Conservation (phyloP, 2,113 vertebrate genomes). For the Zosterops borbonicus region DNA sequence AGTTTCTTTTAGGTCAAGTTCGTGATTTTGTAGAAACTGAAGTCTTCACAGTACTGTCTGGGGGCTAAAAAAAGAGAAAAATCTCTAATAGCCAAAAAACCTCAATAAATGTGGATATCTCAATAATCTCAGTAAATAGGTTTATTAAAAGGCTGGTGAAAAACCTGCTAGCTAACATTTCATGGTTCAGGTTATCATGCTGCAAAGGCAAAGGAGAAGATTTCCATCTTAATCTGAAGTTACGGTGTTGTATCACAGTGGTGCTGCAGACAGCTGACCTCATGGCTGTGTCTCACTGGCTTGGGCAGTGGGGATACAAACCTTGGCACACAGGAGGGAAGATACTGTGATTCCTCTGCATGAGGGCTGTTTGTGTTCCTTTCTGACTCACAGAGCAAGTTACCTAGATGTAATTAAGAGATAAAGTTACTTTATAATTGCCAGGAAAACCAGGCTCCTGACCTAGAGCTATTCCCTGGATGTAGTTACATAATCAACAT, state of each 20-base stretch:
- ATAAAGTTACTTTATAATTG: neutral
- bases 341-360: neutral
- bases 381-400: neutral
- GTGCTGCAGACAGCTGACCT: neutral
- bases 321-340: accelerated
- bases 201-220: neutral
- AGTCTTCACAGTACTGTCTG: neutral
- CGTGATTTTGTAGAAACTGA: neutral
- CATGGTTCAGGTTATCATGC: neutral
- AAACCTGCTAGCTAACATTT: neutral
- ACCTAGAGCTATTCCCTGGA: neutral
- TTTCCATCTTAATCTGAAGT: neutral
- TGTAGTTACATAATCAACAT: neutral
- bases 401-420: neutral
- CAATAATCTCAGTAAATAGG: no score
- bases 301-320: accelerated
- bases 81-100: neutral
- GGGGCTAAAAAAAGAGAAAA: neutral
- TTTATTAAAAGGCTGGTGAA: neutral
- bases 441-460: neutral
- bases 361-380: neutral
- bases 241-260: neutral
- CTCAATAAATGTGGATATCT: neutral
- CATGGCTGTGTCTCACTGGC: accelerated
- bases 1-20: neutral